Evolutionary conservation across 2,888 invertebrate genomes (phyloP).

Genomic region (Aethes cnicana): DNA sequence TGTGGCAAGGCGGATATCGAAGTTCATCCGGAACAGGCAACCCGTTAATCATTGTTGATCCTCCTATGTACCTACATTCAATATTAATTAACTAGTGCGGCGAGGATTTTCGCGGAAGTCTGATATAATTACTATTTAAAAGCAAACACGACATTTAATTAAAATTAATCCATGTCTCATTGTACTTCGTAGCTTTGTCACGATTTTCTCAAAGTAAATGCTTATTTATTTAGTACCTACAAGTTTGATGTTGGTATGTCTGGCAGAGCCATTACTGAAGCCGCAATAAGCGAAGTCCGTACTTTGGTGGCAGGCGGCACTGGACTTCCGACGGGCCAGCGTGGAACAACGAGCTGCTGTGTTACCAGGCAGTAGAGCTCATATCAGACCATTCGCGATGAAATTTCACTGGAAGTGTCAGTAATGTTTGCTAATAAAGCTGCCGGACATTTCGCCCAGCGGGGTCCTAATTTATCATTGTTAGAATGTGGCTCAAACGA

Average conservation of each 20-base stretch:
- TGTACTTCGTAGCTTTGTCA: too few relatives aligned
- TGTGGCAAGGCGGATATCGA: too few relatives aligned
- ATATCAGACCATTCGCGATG: slow-evolving; percentile 45
- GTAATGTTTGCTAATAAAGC: slow-evolving; percentile 70
- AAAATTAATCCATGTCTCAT: too few relatives aligned
- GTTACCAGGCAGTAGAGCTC: slow-evolving; percentile 51
- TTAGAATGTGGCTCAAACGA: slow-evolving; percentile 65
- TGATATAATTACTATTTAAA: too few relatives aligned
- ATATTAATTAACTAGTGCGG: too few relatives aligned
- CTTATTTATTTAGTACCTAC: slow-evolving; percentile 45
- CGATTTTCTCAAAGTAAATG: too few relatives aligned
- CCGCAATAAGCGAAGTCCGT: slow-evolving; percentile 43
- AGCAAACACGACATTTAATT: too few relatives aligned
- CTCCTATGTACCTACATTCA: too few relatives aligned
- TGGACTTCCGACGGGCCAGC: slow-evolving; percentile 6
- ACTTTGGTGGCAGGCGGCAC: slow-evolving; percentile 36
- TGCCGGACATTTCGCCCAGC: slow-evolving; percentile 60
- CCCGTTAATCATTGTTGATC: too few relatives aligned
- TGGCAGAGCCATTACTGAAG: slow-evolving; percentile 50
- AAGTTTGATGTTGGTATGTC: slow-evolving; percentile 39
- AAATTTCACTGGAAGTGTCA: slow-evolving; percentile 49
- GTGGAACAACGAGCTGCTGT: slow-evolving; percentile 38
- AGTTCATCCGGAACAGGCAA: too few relatives aligned
- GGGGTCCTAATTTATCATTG: slow-evolving; percentile 74
- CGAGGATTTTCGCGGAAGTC: too few relatives aligned